Base-by-base conservation (phyloP, 2,113 vertebrate species). In the Corythornis madagascariensis region DNA sequence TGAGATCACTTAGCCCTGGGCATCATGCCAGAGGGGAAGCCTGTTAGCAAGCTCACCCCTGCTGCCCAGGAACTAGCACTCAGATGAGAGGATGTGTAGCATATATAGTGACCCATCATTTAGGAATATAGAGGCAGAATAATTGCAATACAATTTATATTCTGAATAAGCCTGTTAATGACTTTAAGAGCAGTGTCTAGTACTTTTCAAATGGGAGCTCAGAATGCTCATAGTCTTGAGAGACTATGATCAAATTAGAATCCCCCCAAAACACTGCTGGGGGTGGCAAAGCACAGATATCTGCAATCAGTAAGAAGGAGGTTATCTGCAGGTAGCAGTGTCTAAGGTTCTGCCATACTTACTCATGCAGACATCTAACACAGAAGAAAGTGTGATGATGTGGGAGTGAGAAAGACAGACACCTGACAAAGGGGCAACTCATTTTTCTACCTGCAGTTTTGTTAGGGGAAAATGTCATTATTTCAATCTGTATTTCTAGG, bases 1-100 rank as follows among this genome's bases (percentile, higher is more conserved):
- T 99, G 94, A 95, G 96, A 72, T 73, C 81, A 83, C 55, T 56
- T 81, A 53, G 55, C 64, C 61, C 21, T 35, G 40, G 92, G 87
- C 80, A 75, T 26, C 26, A 16, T 1, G 73, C 78, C 22, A 42
- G 53, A 43, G 47, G 52, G 66, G 63, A 83, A 70, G 43, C 25
- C 75, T 73, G 57, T 73, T 66, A 29, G 72, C 42, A 63, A 90
- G 71, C 56, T 69, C 4, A 5, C 47, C 40, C 59, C 65, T 69
- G n/a, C 61, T 69, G 45, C 86, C 55, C 29, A 63, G 83, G 83
- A 74, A 31, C 26, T 40, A 42, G 48, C 63, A 63, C 10, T 65
- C 10, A 28, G 31, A 20, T 21, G 38, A 42, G 55, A 78, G 47
- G 64, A 72, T 3, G 7, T 47, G 60, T 53, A 43, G 40, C 56